phyloP scores from a whole-genome alignment of 1,140 invertebrate species.

The Dinoponera quadriceps region DNA sequence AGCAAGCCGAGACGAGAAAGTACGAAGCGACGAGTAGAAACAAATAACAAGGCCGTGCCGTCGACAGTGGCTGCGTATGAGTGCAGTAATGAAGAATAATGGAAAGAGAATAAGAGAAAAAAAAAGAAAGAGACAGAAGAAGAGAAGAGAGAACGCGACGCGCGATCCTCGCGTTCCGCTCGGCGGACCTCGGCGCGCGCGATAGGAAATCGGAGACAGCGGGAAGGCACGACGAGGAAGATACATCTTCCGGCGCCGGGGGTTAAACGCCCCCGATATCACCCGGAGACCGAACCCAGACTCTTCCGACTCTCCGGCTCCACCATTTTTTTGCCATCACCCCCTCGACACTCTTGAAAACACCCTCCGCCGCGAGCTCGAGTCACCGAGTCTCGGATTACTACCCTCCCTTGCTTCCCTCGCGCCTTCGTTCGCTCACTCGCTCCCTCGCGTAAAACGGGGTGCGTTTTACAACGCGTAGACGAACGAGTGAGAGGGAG shows the following conservation, averaged over 20 bases:
- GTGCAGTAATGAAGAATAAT: slow-evolving; percentile 28
- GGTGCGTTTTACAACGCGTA: slow-evolving; percentile 9
- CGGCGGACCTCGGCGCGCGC: neutral
- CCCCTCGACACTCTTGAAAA: slow-evolving; percentile 1
- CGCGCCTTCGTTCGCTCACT: neutral
- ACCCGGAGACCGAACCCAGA: neutral
- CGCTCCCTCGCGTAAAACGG: neutral
- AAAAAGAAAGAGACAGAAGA: neutral
- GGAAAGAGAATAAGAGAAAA: neutral
- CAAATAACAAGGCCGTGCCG: neutral
- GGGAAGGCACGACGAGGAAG: slow-evolving; percentile 1
- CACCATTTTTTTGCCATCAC: slow-evolving; percentile 40
- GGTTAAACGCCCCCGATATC: slow-evolving; percentile 37
- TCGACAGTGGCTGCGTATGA: neutral
- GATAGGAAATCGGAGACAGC: slow-evolving; percentile 14
- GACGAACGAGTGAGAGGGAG: slow-evolving; percentile 20
- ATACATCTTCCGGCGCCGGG: slow-evolving; percentile 27
- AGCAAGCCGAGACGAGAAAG: too few species aligned
- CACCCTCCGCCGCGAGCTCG: neutral
- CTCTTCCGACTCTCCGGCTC: neutral
- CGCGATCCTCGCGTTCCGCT: slow-evolving; percentile 1
- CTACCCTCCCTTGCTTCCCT: neutral
- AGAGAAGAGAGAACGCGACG: neutral
- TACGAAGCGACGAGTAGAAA: neutral
- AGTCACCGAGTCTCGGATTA: slow-evolving; percentile 26